Evolutionary conservation across 2,888 invertebrate genomes (phyloP), one percentile per base, ranked within the genome.

Genomic region (Rhimphoctona megacephalus): DNA sequence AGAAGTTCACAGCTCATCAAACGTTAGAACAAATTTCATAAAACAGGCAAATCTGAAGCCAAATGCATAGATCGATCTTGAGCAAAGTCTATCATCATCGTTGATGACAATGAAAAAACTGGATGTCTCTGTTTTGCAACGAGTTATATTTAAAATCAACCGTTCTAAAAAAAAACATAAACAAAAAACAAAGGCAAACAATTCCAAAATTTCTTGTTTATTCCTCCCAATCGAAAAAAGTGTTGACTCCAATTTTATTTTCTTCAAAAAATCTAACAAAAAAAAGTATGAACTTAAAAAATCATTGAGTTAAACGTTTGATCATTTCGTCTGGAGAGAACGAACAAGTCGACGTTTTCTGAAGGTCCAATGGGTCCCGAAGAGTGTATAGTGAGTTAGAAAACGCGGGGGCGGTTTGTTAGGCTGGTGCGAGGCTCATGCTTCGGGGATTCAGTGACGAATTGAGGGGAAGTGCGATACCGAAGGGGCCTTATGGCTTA

Each of bases 361-460:
- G 25, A 25, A 46, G 69, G 19, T 39, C 52, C 11, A 22, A 36
- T 52, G 81, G 9, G 64, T 52, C 64, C 70, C 7, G 19, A 30
- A n/a, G 57, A 49, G 7, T 11, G 61, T 57, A 76, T 19, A 22
- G 69, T n/a, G n/a, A 74, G 70, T 17, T 70, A 19, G 52, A 54
- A 54, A 57, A 43, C 52, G 61, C 61, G 86, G 80, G 81, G 85
- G 81, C 72, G 72, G 77, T 83, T 85, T 82, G 87, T 67, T 79
- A 57, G 83, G 70, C 79, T 81, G 43, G 14, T 57, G 70, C 67
- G n/a, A 30, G 19, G 64, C 52, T 83, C 78, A 85, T 88, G 87
- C 87, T 85, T 85, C 77, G 46, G 46, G 81, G 84, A 79, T 70
- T 57, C 67, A 57, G 69, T 19, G 67, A 54, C 54, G 72, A 72